Evolutionary conservation across 2,797 vertebrate genomes (phyloP), one percentile per base, ranked within the genome.

Genomic region (Sebastiscus tertius): DNA sequence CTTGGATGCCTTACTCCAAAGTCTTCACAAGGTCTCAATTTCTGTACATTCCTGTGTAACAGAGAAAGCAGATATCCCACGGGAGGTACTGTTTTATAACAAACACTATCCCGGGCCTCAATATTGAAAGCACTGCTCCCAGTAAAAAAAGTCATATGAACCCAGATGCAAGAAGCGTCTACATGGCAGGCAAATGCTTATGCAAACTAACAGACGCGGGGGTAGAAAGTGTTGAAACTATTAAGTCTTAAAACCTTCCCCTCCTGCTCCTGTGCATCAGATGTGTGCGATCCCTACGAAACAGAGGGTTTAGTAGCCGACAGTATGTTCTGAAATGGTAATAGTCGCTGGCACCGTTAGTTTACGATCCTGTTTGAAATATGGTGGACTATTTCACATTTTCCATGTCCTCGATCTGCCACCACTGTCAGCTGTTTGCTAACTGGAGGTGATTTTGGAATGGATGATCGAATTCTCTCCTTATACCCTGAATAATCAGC

Each of bases 51-150:
- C 90, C 83, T 84, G 72, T 69, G 81, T 74, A 87, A 84, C 79
- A 75, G 84, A 88, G 88, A 88, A 89, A 92, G 81, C 71, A 91
- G 80, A 92, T 87, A 89, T 93, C 84, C 88, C 85, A 64, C 66
- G 83, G 84, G 89, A 85, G 77, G 82, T 72, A 79, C 88, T 86
- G 82, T 79, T 92, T 91, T 87, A 88, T 88, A 88, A 88, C 89
- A 85, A 89, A 83, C 84, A 87, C 67, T 42, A 65, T 88, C 85
- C 74, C 34, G 61, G 67, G 63, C 72, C 74, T 82, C 81, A 26
- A 22, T 63, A 85, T 67, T 80, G 62, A 85, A 88, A 81, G 84
- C 75, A 55, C 52, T 31, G 5, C 74, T 82, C 63, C 64, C 76
- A 63, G 56, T 72, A 52, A 80, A 74, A 83, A 77, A 83, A 77